Percentiles rank a stretch among this genome's conserved stretches.
Evolutionary conservation across 2,113 vertebrate species (phyloP).

Genomic region (Cacatua alba): DNA sequence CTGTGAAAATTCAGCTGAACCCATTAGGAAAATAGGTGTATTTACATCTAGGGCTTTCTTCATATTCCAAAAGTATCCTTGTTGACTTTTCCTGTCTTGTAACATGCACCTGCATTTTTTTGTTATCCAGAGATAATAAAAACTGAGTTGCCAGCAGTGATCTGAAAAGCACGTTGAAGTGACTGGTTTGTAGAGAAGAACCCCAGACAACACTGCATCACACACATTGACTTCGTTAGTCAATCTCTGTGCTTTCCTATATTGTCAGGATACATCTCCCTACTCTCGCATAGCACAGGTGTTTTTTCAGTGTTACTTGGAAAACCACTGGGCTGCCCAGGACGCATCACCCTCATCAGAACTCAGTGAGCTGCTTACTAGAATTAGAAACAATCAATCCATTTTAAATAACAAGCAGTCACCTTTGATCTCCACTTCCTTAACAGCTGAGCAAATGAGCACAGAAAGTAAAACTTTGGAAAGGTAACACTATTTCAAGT

Average conservation of each 20-base stretch:
- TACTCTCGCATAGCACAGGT: background rate
- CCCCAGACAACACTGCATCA: accelerated
- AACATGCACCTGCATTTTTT: background rate
- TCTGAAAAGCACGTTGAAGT: background rate
- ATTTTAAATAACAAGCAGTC: background rate
- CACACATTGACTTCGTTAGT: background rate
- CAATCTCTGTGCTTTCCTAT: background rate
- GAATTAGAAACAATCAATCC: background rate
- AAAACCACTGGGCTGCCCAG: background rate
- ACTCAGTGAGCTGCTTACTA: background rate
- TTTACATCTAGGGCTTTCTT: background rate
- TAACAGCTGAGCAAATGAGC: background rate
- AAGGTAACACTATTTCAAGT: background rate
- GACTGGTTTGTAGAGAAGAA: background rate
- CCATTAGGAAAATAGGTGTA: accelerated
- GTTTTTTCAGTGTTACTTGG: background rate
- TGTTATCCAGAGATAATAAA: background rate
- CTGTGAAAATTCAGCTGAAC: background rate
- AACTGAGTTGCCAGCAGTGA: background rate
- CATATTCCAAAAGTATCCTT: background rate
- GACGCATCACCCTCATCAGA: background rate
- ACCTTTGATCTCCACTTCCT: background rate
- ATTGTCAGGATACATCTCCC: background rate
- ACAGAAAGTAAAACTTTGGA: background rate
- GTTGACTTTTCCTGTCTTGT: background rate